These are phyloP conservation scores for Lindbergichthys nudifrons DNA, from an alignment of 2,797 vertebrate species.

Conservation along the genomic window DNA sequence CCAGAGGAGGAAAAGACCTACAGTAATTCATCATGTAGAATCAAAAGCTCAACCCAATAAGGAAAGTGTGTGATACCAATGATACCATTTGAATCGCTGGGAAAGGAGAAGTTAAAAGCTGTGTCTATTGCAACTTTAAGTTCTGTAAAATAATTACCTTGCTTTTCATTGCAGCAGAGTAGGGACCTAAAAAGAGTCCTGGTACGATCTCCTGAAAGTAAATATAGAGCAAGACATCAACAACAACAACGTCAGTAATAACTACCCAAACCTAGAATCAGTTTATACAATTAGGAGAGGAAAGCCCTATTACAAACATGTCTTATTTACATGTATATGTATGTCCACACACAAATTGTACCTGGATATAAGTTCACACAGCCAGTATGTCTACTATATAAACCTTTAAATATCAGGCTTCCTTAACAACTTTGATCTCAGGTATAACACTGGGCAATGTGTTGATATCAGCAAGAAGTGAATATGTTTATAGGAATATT, in stretches of 20 bases:
- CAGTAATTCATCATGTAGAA: too few species aligned
- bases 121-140: too few species aligned
- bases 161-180: slow-evolving; percentile 99
- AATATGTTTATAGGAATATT: neutral
- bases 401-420: neutral
- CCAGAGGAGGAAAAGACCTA: too few species aligned
- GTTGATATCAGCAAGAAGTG: neutral
- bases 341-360: neutral
- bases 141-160: slow-evolving; percentile 85
- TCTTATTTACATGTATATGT: neutral
- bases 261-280: neutral
- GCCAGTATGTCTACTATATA: too few species aligned
- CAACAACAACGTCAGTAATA: neutral
- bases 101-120: too few species aligned
- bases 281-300: neutral
- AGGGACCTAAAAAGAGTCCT: slow-evolving; percentile 97
- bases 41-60: too few species aligned
- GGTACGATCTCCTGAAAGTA: slow-evolving; percentile 94
- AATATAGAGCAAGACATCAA: slow-evolving; percentile 1
- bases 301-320: neutral
- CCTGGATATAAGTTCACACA: neutral
- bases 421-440: neutral
- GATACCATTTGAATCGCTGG: too few species aligned
- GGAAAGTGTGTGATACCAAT: too few species aligned
- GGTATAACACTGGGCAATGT: neutral